A percentile compares a stretch with the other conserved stretches of the same genome.
Evolutionary conservation across 2,888 invertebrate species (phyloP).

Genomic region (Diarsia brunnea): DNA sequence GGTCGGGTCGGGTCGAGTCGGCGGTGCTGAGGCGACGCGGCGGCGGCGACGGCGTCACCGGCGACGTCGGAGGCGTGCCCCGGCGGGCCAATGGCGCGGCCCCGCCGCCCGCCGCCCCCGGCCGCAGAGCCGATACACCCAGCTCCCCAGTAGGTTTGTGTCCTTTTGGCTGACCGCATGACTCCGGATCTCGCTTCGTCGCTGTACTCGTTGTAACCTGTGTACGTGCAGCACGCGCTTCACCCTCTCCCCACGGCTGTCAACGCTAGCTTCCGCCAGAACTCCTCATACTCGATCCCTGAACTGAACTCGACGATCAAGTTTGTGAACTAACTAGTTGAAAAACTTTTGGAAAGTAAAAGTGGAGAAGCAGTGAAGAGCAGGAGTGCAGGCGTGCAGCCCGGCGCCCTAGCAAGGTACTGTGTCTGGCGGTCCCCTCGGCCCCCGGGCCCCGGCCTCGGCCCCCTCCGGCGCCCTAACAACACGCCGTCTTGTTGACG

Average conservation of each 20-base stretch:
- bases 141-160: slow-evolving; percentile 91
- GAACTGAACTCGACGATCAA: slow-evolving; percentile 69
- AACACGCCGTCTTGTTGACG: slow-evolving; percentile 70
- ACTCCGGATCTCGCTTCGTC: slow-evolving; percentile 91
- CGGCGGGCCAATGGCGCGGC: slow-evolving; percentile 87
- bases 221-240: slow-evolving; percentile 89
- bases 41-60: slow-evolving; percentile 81
- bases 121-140: slow-evolving; percentile 82
- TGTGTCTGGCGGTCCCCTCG: slow-evolving; percentile 72
- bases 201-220: slow-evolving; percentile 89
- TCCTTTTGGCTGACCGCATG: slow-evolving; percentile 91
- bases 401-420: slow-evolving; percentile 86
- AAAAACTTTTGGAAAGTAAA: slow-evolving; percentile 77
- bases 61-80: slow-evolving; percentile 86
- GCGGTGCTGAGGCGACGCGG: slow-evolving; percentile 76
- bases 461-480: slow-evolving; percentile 71
- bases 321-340: slow-evolving; percentile 81
- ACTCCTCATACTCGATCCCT: slow-evolving; percentile 78
- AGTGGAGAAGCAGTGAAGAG: slow-evolving; percentile 82
- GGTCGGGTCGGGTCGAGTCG: slow-evolving; percentile 64
- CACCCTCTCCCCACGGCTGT: slow-evolving; percentile 77
- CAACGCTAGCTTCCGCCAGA: slow-evolving; percentile 85
- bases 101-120: slow-evolving; percentile 84
- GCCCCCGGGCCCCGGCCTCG: slow-evolving; percentile 77
- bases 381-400: slow-evolving; percentile 80